phyloP scores from a whole-genome alignment of 2,113 vertebrate genomes.

The Xenopus laevis region DNA sequence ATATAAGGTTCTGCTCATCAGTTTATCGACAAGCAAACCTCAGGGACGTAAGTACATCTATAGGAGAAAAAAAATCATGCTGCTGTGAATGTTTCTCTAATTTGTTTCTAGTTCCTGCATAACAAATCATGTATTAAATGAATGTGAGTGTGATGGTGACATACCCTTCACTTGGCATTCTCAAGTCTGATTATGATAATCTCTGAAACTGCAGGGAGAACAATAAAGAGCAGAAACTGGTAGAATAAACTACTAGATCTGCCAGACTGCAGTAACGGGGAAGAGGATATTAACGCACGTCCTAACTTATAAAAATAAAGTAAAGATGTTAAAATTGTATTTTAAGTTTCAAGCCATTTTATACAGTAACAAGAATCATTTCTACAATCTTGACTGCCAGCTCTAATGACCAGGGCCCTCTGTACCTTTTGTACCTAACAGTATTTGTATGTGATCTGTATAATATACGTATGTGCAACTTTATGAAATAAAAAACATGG shows the following conservation, averaged over 20 bases:
- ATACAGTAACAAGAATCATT: too few relatives aligned
- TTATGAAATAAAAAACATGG: too few relatives aligned
- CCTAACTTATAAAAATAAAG: neutral
- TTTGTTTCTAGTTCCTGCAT: slow-evolving; percentile 17
- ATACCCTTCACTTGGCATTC: slow-evolving; percentile 49
- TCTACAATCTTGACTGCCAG: too few relatives aligned
- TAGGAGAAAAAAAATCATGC: slow-evolving; percentile 46
- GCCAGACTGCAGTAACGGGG: neutral
- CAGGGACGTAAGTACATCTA: slow-evolving; percentile 44
- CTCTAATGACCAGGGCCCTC: too few relatives aligned
- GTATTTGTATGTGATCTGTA: too few relatives aligned
- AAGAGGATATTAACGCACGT: slow-evolving; percentile 1
- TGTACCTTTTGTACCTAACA: too few relatives aligned
- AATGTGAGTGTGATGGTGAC: slow-evolving; percentile 51
- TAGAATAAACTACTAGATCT: neutral
- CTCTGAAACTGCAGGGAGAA: neutral
- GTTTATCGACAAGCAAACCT: too few relatives aligned
- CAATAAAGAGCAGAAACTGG: neutral
- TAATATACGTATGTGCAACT: too few relatives aligned
- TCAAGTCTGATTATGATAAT: slow-evolving; percentile 39
- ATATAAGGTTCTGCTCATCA: too few relatives aligned
- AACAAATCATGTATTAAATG: slow-evolving; percentile 43
- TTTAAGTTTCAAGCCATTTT: neutral
- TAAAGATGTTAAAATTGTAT: neutral
- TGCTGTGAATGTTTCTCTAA: too few relatives aligned